Evolutionary conservation across 2,797 vertebrate species (phyloP).

Genomic region (Alca torda): DNA sequence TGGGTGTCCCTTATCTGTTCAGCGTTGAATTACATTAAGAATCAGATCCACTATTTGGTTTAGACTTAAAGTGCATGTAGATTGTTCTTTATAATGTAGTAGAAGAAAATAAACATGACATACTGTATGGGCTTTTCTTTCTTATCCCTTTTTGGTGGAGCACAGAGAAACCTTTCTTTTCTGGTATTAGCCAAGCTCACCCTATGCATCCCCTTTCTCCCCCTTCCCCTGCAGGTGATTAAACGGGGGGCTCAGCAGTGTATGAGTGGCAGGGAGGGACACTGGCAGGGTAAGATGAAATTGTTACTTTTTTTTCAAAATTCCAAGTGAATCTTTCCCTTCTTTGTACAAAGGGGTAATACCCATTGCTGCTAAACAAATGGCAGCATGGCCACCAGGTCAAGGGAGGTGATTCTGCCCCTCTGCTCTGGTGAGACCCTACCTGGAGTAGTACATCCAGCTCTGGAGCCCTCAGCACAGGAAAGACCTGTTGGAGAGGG

Average conservation of each 20-base stretch:
- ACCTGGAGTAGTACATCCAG: not conserved
- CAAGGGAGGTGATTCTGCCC: not conserved
- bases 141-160: not conserved
- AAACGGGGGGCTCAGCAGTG: not conserved
- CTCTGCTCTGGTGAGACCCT: not conserved
- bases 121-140: not conserved
- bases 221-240: not conserved
- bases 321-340: not conserved
- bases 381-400: not conserved
- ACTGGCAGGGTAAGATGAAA: not conserved
- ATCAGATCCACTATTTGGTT: not conserved
- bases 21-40: not conserved
- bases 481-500: not conserved
- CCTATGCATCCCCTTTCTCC: not conserved
- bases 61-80: not conserved
- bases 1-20: not conserved
- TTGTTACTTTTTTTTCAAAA: not conserved
- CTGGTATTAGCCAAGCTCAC: not conserved
- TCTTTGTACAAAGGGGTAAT: conserved; percentile 8
- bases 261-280: not conserved
- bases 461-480: not conserved
- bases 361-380: conserved; percentile 7
- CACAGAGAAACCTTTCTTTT: not conserved
- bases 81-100: not conserved
- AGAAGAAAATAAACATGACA: not conserved